phyloP scores from a whole-genome alignment of 2,888 invertebrate genomes.

The Cataglyphis livida region DNA sequence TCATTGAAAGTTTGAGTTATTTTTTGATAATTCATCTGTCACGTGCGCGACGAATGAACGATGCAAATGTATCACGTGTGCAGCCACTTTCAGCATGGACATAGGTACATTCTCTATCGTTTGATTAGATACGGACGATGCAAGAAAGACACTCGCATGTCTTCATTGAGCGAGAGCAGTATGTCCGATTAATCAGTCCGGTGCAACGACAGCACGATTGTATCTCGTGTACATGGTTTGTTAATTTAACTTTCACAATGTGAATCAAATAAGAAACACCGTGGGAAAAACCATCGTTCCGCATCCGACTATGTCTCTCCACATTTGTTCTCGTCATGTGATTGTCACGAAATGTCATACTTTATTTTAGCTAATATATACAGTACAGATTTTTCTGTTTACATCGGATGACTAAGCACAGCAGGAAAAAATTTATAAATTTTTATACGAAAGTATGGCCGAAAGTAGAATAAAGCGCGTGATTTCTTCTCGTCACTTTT shows the following conservation, averaged over 20 bases:
- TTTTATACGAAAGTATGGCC: neutral
- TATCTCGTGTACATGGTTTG: constrained; percentile 36
- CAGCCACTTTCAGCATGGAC: neutral
- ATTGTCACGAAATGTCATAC: neutral
- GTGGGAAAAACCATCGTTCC: constrained; percentile 44
- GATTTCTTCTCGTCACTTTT: constrained; percentile 30
- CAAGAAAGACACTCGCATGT: neutral
- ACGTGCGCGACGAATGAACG: neutral
- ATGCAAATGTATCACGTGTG: neutral
- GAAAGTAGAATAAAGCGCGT: constrained; percentile 54
- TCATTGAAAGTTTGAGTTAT: neutral
- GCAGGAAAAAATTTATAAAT: constrained; percentile 53
- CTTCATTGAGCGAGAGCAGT: neutral
- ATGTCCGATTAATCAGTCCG: neutral
- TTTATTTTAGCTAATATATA: constrained; percentile 38
- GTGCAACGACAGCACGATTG: neutral
- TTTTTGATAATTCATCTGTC: constrained; percentile 13
- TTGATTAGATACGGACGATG: neutral
- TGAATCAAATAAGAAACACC: constrained; percentile 58
- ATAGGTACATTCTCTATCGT: neutral
- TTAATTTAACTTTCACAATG: constrained; percentile 62
- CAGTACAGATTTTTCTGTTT: constrained; percentile 38
- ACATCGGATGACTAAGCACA: constrained; percentile 59
- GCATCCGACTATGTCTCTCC: constrained; percentile 21
- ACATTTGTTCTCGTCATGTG: neutral